Evolutionary conservation across 2,113 vertebrate species (phyloP), one percentile per base, ranked within the genome.

Genomic region (Sterrhoptilus dennistouni): DNA sequence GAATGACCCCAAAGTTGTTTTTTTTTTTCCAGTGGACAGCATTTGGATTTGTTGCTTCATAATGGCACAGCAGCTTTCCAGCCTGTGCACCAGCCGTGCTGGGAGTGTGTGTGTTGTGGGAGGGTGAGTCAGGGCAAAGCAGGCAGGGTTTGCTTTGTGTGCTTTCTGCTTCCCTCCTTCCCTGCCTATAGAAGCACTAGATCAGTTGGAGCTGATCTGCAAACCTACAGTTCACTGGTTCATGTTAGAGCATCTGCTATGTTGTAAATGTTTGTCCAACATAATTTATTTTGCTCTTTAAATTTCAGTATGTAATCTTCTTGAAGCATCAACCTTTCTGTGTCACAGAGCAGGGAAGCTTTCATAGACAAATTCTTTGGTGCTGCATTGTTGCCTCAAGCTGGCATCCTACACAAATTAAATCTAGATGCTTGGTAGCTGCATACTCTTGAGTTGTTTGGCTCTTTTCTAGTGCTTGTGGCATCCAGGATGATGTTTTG

Each of bases 171-270:
- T 83, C n/a, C 14, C 17, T 84, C 40, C 74, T 71, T 68, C 44
- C 12, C 17, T 79, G 17, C 33, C n/a, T 66, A 4, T 17, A 38
- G 40, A 74, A 78, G 16, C 57, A 25, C 28, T 56, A 36, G 22
- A 49, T 76, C 13, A 20, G 35, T 47, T 71, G 57, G 53, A 52
- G 17, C 53, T 90, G 38, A 63, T 14, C 44, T 60, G 57, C 56
- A 78, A 25, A 36, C n/a, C 29, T 72, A 71, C 16, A 25, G 47
- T 45, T 79, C 35, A 52, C 11, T 75, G 24, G 9, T 79, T 64
- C 0, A 0, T 13, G 3, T 79, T 72, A 53, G 19, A 79, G 42
- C 3, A 0, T 44, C 42, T 10, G 2, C 36, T 23, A 0, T 28
- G 9, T 27, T 68, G 45, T 35, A 72, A 82, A 16, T 21, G n/a